Percentiles rank a stretch among this genome's conserved stretches.
These are phyloP conservation scores for Potamarius usumacintae DNA, from an alignment of 2,113 vertebrate species.

Conservation along the genomic window DNA sequence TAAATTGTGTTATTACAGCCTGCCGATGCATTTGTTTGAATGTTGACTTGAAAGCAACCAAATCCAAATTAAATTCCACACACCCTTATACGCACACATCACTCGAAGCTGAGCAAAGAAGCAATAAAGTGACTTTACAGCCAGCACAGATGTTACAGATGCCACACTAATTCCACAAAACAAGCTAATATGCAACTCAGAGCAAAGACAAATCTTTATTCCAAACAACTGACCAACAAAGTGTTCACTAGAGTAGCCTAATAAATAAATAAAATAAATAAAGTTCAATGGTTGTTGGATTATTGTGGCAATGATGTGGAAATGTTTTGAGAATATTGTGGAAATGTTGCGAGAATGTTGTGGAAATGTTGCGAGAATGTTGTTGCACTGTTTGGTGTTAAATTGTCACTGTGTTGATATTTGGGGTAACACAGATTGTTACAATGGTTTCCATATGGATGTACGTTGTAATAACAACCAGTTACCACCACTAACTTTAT, in stretches of 20 bases:
- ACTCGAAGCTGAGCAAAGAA: background rate
- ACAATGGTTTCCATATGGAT: background rate
- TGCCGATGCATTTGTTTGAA: background rate
- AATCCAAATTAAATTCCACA: background rate
- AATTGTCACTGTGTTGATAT: background rate
- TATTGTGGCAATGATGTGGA: background rate
- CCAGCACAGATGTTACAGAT: slow-evolving; percentile 8
- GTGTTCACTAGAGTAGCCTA: background rate
- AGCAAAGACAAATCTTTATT: background rate
- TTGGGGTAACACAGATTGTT: background rate
- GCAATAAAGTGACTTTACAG: slow-evolving; percentile 16
- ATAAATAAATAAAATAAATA: background rate
- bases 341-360: background rate
- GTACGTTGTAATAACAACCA: background rate
- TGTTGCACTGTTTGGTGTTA: background rate
- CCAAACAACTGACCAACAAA: background rate
- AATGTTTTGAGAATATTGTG: background rate
- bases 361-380: background rate
- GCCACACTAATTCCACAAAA: slow-evolving; percentile 4
- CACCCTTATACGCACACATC: background rate
- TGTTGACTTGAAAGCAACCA: background rate
- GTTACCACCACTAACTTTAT: background rate
- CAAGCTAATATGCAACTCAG: background rate
- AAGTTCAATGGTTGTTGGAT: background rate
- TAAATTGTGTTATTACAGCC: background rate